A percentile compares a stretch with the other conserved stretches of the same genome.
These are phyloP conservation scores for Gambusia affinis DNA, from an alignment of 2,113 vertebrate species.

Conservation along the genomic window DNA sequence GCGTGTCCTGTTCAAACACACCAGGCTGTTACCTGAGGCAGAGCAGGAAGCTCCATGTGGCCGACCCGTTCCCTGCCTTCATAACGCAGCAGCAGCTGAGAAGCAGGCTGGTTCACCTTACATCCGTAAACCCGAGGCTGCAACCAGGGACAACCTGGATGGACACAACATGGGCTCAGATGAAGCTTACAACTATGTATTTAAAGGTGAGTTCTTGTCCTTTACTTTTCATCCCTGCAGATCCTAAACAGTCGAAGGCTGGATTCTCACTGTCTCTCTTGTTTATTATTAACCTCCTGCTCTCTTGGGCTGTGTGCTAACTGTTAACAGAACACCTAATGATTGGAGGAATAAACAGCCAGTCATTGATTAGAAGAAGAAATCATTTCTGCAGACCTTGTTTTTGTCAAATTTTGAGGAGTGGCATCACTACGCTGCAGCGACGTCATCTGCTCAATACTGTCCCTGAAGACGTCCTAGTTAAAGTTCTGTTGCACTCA, in stretches of 20 bases:
- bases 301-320: background rate
- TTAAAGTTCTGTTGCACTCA: background rate
- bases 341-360: background rate
- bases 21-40: conserved; percentile 34
- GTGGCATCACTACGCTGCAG: background rate
- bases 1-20: conserved; percentile 68
- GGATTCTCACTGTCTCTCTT: background rate
- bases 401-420: background rate
- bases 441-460: background rate
- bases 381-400: background rate
- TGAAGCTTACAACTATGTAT: conserved; percentile 95
- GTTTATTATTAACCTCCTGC: too few relatives aligned
- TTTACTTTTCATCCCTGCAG: background rate
- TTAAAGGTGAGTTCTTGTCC: conserved; percentile 86
- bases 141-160: conserved; percentile 47
- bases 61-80: background rate
- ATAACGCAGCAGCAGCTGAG: conserved; percentile 17
- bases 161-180: conserved; percentile 82
- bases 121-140: conserved; percentile 12
- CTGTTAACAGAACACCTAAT: background rate
- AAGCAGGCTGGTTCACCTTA: conserved; percentile 26
- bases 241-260: background rate
- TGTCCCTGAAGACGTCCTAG: background rate
- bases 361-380: background rate
- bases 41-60: conserved; percentile 23